Evolutionary conservation across 2,888 invertebrate genomes (phyloP), one percentile per base, ranked within the genome.

Genomic region (Cataglyphis albicans): DNA sequence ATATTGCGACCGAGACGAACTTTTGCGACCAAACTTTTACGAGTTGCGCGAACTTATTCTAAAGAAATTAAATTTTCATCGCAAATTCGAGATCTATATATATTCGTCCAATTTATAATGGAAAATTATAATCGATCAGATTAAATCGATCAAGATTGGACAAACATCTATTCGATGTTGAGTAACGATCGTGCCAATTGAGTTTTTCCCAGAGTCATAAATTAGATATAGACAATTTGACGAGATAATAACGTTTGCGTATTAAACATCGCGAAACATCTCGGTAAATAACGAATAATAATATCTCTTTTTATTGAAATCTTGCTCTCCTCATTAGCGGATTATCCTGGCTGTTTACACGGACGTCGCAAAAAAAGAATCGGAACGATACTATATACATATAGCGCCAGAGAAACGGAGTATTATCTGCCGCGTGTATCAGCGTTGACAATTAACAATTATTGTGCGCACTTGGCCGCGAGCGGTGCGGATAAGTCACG

Each of bases 401-500:
- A 6, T 25, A 73, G 48, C 78, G 75, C 59, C 55, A 67, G 74
- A 83, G 82, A 61, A 84, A 25, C 59, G 70, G 57, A 48, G 68
- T 63, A 72, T 68, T 90, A 89, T 90, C 89, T 75, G 86, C 76
- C 83, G 67, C 76, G 80, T 83, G 86, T 90, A 91, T 91, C 90
- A 82, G 86, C 85, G 82, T 84, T 85, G 87, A 86, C 91, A 89
- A 91, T 92, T 92, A 91, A 91, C 88, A 91, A 92, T 92, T 90
- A 90, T 91, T 86, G 87, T 86, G 90, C 87, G 88, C 86, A 88
- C 84, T 86, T 86, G 87, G 86, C 76, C 82, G 83, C 83, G 85
- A 78, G 84, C 84, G 81, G 81, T 76, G 63, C 86, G 91, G 90
- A 91, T 92, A 93, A 93, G 93, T 93, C 93, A 92, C 93, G 93